These are phyloP conservation scores for Danio jaintianensis DNA, from an alignment of 2,797 vertebrate genomes.

Conservation along the genomic window DNA sequence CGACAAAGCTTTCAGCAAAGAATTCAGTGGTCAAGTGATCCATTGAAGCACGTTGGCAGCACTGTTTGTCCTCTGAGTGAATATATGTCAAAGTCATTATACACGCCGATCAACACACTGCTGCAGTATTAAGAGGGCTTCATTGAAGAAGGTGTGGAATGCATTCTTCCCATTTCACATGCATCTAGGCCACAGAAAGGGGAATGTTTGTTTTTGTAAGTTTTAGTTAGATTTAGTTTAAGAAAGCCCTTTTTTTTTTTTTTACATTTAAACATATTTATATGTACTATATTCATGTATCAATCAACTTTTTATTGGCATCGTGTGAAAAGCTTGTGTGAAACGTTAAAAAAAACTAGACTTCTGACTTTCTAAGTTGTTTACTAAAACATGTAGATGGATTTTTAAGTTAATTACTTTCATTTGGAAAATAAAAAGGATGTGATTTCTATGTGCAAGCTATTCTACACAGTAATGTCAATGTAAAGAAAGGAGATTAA, in stretches of 20 bases:
- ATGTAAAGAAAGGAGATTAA: too few species aligned
- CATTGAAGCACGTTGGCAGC: slow-evolving; percentile 61
- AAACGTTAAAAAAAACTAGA: too few species aligned
- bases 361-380: too few species aligned
- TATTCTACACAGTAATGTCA: too few species aligned
- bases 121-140: slow-evolving; percentile 31
- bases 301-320: too few species aligned
- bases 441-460: too few species aligned
- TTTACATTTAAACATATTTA: too few species aligned
- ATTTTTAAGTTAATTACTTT: too few species aligned
- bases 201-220: slow-evolving; percentile 1
- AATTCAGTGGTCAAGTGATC: slow-evolving; percentile 37
- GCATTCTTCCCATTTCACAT: neutral
- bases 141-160: slow-evolving; percentile 29
- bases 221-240: neutral
- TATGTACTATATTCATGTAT: too few species aligned
- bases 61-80: neutral
- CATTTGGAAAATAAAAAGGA: too few species aligned
- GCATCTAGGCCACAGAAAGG: neutral
- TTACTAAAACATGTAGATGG: too few species aligned
- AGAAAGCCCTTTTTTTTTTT: neutral
- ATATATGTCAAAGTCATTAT: slow-evolving; percentile 35
- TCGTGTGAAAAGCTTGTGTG: too few species aligned
- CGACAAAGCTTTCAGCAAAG: slow-evolving; percentile 10
- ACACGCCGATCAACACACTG: slow-evolving; percentile 14